These are phyloP conservation scores for Geopemphigus sp. DNA, from an alignment of 1,140 invertebrate species.

Conservation along the genomic window DNA sequence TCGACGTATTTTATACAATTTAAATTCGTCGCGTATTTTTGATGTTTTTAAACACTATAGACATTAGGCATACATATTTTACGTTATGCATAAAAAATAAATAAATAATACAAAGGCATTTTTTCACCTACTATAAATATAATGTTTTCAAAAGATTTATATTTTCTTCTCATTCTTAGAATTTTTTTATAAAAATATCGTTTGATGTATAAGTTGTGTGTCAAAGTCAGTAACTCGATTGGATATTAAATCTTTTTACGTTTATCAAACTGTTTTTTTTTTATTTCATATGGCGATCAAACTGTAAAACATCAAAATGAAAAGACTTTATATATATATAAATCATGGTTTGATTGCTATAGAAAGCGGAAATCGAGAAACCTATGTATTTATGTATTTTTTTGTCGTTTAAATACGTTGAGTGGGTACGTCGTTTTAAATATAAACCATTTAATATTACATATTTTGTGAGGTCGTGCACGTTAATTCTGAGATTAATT, in stretches of 20 bases:
- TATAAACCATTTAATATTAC: constrained; percentile 3
- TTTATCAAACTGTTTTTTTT: too few species aligned
- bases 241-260: neutral
- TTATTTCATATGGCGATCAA: too few species aligned
- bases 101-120: too few species aligned
- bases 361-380: neutral
- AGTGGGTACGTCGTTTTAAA: neutral
- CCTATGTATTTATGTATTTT: neutral
- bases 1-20: too few species aligned
- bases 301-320: neutral
- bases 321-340: constrained; percentile 4
- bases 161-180: neutral
- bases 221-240: constrained; percentile 9
- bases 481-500: neutral
- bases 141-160: neutral
- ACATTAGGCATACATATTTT: too few species aligned
- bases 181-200: neutral
- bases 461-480: neutral
- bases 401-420: neutral
- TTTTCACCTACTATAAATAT: neutral
- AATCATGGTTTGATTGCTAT: neutral
- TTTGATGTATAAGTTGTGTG: neutral
- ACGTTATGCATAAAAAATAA: too few species aligned
- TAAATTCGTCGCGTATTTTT: too few species aligned
- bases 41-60: too few species aligned